Evolutionary conservation across 2,888 invertebrate genomes (phyloP), one percentile per base, ranked within the genome.

Genomic region (Willowsia nigromaculata): DNA sequence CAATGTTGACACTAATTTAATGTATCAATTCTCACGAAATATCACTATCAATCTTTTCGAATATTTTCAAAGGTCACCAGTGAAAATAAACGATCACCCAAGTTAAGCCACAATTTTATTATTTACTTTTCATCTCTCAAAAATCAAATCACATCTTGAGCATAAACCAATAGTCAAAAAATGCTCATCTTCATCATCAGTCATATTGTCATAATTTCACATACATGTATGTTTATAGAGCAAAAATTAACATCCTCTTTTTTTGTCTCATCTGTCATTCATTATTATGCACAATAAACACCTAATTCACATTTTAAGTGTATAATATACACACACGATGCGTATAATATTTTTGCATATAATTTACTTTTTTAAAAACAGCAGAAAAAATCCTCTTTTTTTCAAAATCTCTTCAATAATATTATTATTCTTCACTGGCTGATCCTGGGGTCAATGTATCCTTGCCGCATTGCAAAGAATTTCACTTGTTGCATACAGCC

Each of bases 391-490:
- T 78, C 74, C 81, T 81, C 71, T 62, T 83, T 76, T 87, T 84
- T 85, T 85, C 43, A 82, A 65, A 82, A 82, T 65, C 80, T 80
- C 53, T 80, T 80, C n/a, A 50, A 53, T 53, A 76, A 50, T 80
- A 30, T 82, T 84, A 43, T 84, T 89, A 85, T 89, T 89, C 84
- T 85, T 89, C 89, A 88, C 88, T 88, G 84, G 85, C 87, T 87
- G 85, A 90, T 89, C 88, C 86, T 90, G 90, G 89, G 90, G 90
- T 90, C 90, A 90, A 90, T 90, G 90, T 89, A 90, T 90, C 86
- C 78, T 89, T 89, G 89, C 85, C 85, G 89, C 85, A 89, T 89
- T 89, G 89, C 85, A 90, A 90, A 85, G 89, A 90, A 90, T 90
- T 90, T 90, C 90, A 90, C 90, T 90, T 90, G 90, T 90, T 89